Base-by-base conservation (phyloP, 1,140 invertebrate genomes). In the Matsumurasca onukii region DNA sequence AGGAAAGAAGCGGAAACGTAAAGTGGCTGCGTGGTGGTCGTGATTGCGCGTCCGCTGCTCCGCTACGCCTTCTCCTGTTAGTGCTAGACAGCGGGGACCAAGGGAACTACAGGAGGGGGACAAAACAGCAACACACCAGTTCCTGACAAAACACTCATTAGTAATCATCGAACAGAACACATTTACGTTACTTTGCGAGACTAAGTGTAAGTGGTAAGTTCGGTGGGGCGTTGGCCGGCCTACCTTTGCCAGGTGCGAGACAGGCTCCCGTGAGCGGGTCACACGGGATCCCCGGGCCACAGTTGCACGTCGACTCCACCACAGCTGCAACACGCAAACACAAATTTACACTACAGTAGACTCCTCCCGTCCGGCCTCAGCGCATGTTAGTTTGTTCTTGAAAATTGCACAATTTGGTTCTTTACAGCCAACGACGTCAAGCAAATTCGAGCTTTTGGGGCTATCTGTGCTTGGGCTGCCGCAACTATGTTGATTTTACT, bases 261-360 rank as follows among this genome's bases (percentile, higher is more conserved):
- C 91, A 93, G 63, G 86, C 89, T 22, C 89, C 89, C 5, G 89
- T 91, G 57, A 85, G 82, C 45, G 86, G 85, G 79, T 93, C 88
- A 72, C 91, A 93, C 22, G 83, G 82, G 25, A 87, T 85, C 67
- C 90, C 91, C 34, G 86, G 82, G 68, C 90, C 88, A 78, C 91
- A 93, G 72, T 91, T 88, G 25, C 55, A 59, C n/a, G 55, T 27
- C 3, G 55, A 27, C 15, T 27, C 55, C 12, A 25, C 55, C 12
- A 3, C 5, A 22, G 55, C 55, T 59, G 55, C 9, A 59, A 51
- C n/a, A n/a, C n/a, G n/a, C n/a, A n/a, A n/a, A n/a, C 17, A 86
- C 85, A 76, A 91, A 93, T 45, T n/a, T n/a, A n/a, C n/a, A n/a
- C n/a, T n/a, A n/a, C n/a, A n/a, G n/a, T n/a, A n/a, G n/a, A n/a